Percentiles rank a stretch among this genome's conserved stretches.
Evolutionary conservation across 2,888 invertebrate species (phyloP).

Genomic region (Mamestra brassicae): DNA sequence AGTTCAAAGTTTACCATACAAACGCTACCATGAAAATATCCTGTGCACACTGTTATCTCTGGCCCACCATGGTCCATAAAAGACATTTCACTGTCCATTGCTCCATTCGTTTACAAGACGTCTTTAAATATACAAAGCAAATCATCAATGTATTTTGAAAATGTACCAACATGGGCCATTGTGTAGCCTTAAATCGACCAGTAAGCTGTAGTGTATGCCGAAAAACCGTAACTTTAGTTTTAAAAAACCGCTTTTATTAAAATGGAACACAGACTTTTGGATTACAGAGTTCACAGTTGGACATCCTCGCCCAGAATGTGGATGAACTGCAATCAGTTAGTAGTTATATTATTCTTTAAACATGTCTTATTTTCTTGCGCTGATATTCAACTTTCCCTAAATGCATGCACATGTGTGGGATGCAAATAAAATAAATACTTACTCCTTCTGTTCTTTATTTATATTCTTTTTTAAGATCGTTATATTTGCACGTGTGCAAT

Average conservation of each 20-base stretch:
- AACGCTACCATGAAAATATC: conserved; percentile 4
- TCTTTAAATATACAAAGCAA: background rate
- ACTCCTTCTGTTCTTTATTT: too few relatives aligned
- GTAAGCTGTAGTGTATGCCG: conserved; percentile 11
- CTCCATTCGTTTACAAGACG: conserved; percentile 53
- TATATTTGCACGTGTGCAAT: background rate
- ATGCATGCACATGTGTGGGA: too few relatives aligned
- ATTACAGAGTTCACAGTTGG: conserved; percentile 65
- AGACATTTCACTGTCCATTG: conserved; percentile 43
- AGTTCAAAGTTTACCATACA: background rate
- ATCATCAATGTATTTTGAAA: conserved; percentile 34
- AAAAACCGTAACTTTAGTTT: conserved; percentile 37
- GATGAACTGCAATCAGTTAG: conserved; percentile 65
- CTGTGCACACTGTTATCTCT: background rate
- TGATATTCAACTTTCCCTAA: conserved; percentile 76
- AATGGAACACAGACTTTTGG: conserved; percentile 41
- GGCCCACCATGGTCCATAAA: background rate
- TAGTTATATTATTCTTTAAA: conserved; percentile 16
- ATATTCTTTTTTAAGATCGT: background rate
- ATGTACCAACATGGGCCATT: conserved; percentile 5
- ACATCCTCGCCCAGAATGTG: conserved; percentile 61
- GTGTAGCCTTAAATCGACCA: background rate
- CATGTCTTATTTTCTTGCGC: conserved; percentile 15
- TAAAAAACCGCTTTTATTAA: conserved; percentile 23
- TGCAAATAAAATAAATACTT: too few relatives aligned